Conservation (phyloP, 2,797 vertebrate species). For the Chiloscyllium punctatum region DNA sequence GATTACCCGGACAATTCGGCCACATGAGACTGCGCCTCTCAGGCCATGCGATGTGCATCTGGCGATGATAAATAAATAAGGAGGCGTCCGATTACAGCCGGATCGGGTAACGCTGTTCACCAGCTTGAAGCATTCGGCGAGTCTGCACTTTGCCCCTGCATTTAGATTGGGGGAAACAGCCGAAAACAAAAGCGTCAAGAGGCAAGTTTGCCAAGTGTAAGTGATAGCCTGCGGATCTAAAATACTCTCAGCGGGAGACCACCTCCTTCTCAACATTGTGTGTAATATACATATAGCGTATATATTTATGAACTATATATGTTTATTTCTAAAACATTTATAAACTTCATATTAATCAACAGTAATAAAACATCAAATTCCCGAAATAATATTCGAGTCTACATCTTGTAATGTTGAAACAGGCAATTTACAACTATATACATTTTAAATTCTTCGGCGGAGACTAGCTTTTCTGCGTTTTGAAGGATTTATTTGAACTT, state of each 20-base stretch:
- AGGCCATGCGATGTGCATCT: slow-evolving; percentile 63
- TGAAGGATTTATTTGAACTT: neutral
- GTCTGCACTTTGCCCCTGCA: slow-evolving; percentile 53
- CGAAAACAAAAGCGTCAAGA: slow-evolving; percentile 49
- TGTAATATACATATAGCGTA: neutral
- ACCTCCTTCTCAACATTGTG: neutral
- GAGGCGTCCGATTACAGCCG: slow-evolving; percentile 57
- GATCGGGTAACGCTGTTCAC: slow-evolving; percentile 50
- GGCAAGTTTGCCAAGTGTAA: slow-evolving; percentile 49
- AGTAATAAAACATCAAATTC: neutral
- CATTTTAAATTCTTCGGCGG: neutral
- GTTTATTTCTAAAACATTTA: neutral
- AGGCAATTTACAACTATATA: neutral
- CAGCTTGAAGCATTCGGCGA: slow-evolving; percentile 58
- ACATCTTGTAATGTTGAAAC: neutral
- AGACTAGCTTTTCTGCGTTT: neutral
- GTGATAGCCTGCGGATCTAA: slow-evolving; percentile 43
- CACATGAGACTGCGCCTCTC: slow-evolving; percentile 57
- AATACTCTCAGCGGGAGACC: neutral
- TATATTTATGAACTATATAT: neutral
- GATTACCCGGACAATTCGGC: neutral
- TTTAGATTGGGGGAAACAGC: slow-evolving; percentile 49
- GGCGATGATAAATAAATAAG: slow-evolving; percentile 84
- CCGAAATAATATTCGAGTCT: neutral
- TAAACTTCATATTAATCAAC: neutral